These are phyloP conservation scores for Cheilosia vernalis DNA, from an alignment of 2,888 invertebrate genomes.

Conservation along the genomic window DNA sequence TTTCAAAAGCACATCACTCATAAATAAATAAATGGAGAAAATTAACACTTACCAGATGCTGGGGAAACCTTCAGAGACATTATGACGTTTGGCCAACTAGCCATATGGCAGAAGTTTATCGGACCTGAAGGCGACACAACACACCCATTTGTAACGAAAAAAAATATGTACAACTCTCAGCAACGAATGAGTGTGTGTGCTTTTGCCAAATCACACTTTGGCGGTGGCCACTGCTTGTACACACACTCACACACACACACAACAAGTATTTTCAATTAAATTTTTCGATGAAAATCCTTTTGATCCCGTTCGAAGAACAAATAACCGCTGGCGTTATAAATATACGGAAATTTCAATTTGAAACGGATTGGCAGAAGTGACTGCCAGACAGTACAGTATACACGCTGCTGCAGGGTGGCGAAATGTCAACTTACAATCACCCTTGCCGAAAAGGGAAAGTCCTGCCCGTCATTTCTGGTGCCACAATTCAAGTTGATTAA, in stretches of 20 bases:
- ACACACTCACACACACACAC: constrained; percentile 40
- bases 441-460: constrained; percentile 61
- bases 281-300: constrained; percentile 73
- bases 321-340: constrained; percentile 69
- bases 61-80: not conserved
- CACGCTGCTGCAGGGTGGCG: constrained; percentile 56
- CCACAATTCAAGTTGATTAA: constrained; percentile 61
- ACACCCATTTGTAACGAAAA: constrained; percentile 59
- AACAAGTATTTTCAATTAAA: constrained; percentile 70
- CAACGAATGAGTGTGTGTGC: constrained; percentile 21
- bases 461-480: constrained; percentile 51
- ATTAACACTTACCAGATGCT: constrained; percentile 50
- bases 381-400: constrained; percentile 47
- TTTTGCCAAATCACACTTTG: constrained; percentile 59
- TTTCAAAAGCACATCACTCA: constrained; percentile 22
- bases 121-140: constrained; percentile 52
- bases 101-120: constrained; percentile 68
- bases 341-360: constrained; percentile 55
- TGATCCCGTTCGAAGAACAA: constrained; percentile 72
- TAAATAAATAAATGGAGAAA: constrained; percentile 16
- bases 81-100: constrained; percentile 1
- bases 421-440: constrained; percentile 62
- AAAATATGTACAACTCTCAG: constrained; percentile 40
- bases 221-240: constrained; percentile 33
- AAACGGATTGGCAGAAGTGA: constrained; percentile 57